A percentile compares a stretch with the other conserved stretches of the same genome.
phyloP scores from a whole-genome alignment of 2,888 invertebrate species.

The Hyposoter didymator region DNA sequence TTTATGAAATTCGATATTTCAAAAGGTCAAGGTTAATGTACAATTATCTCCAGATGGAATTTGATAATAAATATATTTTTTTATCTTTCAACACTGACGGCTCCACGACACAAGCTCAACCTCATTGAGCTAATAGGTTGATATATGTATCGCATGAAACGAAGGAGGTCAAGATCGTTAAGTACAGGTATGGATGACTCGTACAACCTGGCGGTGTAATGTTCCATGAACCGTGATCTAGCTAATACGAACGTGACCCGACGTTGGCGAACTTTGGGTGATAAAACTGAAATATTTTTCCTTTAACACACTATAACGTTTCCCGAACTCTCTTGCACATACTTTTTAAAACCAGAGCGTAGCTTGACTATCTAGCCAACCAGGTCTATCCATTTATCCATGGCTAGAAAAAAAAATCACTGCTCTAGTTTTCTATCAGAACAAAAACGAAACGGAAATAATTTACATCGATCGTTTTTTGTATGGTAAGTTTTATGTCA shows the following conservation, averaged over 20 bases:
- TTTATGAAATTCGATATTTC: background rate
- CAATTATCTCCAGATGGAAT: background rate
- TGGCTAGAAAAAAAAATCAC: background rate
- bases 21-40: conserved; percentile 6
- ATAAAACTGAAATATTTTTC: background rate
- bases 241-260: conserved; percentile 3
- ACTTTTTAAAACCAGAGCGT: background rate
- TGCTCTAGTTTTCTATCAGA: background rate
- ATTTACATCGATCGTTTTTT: background rate
- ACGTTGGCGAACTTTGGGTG: background rate
- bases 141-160: background rate
- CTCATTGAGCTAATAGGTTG: background rate
- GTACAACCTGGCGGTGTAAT: background rate
- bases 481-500: background rate
- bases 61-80: background rate
- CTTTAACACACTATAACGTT: background rate
- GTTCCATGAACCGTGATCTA: background rate
- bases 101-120: background rate
- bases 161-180: background rate
- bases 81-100: background rate
- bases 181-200: background rate
- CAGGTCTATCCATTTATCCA: background rate
- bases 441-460: background rate
- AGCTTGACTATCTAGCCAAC: background rate
- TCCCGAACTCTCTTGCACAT: background rate